These are phyloP conservation scores for Myrmecophaga tridactyla DNA, from an alignment of 2,113 vertebrate species.

Conservation along the genomic window DNA sequence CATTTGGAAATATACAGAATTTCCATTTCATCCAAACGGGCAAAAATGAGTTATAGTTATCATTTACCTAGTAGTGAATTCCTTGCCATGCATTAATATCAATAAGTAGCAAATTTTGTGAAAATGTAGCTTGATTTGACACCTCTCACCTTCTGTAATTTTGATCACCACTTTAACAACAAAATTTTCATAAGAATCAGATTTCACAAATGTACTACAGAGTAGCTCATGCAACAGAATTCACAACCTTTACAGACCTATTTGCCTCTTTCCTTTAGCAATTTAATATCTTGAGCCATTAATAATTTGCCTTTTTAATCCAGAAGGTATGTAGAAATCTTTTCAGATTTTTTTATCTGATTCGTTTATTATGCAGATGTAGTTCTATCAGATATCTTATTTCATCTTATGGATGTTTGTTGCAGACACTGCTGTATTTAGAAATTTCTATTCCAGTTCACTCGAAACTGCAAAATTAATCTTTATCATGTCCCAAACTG, in stretches of 20 bases:
- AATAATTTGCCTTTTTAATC: conserved; percentile 70
- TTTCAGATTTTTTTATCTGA: conserved; percentile 78
- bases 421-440: conserved; percentile 82
- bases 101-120: conserved; percentile 22
- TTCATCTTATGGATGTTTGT: conserved; percentile 79
- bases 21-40: conserved; percentile 47
- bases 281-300: conserved; percentile 68
- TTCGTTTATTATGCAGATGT: conserved; percentile 78
- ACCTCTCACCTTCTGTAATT: not conserved
- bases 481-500: conserved; percentile 81
- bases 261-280: not conserved
- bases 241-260: not conserved
- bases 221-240: conserved; percentile 47
- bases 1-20: conserved; percentile 46
- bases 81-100: conserved; percentile 30
- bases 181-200: conserved; percentile 9
- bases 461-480: conserved; percentile 79
- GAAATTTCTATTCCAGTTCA: conserved; percentile 81
- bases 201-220: conserved; percentile 32
- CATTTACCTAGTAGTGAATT: not conserved
- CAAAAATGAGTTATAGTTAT: conserved; percentile 20
- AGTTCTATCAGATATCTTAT: conserved; percentile 64
- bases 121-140: conserved; percentile 39
- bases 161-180: conserved; percentile 31
- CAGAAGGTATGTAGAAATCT: conserved; percentile 71